Percentiles rank a stretch among this genome's conserved stretches.
These are phyloP conservation scores for Pagrus major DNA, from an alignment of 2,113 vertebrate species.

Conservation along the genomic window DNA sequence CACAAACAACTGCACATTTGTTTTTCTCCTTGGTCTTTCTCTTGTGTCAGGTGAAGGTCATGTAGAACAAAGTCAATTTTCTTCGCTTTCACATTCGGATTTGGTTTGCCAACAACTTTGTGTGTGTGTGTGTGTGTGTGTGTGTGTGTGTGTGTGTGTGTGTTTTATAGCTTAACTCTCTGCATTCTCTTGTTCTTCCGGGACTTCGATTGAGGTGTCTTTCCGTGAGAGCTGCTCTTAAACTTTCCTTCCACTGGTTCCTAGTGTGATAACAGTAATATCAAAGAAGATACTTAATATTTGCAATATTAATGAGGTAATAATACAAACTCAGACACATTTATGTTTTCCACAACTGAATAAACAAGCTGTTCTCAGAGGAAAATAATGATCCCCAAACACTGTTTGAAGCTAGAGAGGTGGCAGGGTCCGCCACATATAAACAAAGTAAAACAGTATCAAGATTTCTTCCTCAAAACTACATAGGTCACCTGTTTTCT, in stretches of 20 bases:
- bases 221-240: not conserved
- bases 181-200: no score
- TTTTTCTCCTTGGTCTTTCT: conserved; percentile 39
- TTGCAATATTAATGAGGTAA: no score
- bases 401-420: no score
- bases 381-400: no score
- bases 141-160: not conserved
- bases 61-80: conserved; percentile 10
- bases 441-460: no score
- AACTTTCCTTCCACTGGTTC: no score
- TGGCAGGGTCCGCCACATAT: no score
- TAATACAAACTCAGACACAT: no score
- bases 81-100: not conserved
- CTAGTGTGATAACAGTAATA: not conserved
- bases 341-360: no score
- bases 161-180: not conserved
- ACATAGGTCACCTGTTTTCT: no score
- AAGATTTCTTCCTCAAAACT: no score
- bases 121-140: not conserved
- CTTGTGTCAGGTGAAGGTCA: not conserved
- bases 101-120: not conserved
- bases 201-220: not conserved
- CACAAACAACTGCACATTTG: not conserved
- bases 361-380: no score
- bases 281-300: not conserved